A percentile compares a stretch with the other conserved stretches of the same genome.
Conservation (phyloP, 2,888 invertebrate genomes). For the Sturmia bella region DNA sequence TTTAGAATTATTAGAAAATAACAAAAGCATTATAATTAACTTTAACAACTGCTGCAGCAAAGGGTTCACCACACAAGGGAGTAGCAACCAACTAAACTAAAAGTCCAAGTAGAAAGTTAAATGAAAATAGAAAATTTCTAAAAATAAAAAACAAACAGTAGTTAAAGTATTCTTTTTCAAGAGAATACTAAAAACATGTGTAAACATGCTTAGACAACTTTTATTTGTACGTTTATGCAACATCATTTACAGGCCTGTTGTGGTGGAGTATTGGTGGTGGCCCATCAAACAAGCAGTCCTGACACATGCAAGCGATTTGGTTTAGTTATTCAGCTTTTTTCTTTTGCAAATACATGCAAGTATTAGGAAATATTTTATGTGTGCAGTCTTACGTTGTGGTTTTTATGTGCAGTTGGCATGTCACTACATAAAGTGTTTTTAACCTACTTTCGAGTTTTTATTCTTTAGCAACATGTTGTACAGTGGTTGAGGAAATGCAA, state of each 20-base stretch:
- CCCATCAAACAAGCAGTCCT: not conserved
- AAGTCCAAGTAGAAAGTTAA: conserved; percentile 4
- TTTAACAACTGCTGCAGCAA: conserved; percentile 13
- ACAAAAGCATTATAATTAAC: conserved; percentile 39
- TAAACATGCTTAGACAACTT: not conserved
- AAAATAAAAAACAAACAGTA: conserved; percentile 19
- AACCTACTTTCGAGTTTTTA: conserved; percentile 60
- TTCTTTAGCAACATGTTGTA: conserved; percentile 25
- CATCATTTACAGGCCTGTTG: not conserved
- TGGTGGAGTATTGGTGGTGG: not conserved
- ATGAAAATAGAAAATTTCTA: conserved; percentile 6
- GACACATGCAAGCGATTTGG: not conserved
- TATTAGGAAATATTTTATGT: not conserved
- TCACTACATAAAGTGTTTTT: conserved; percentile 62
- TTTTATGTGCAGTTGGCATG: conserved; percentile 59
- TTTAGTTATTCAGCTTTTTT: not conserved
- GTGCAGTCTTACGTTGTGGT: conserved; percentile 15
- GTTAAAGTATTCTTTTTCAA: not conserved
- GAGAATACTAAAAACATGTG: not conserved
- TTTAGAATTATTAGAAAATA: conserved; percentile 21
- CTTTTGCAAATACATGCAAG: not conserved
- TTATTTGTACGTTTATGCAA: not conserved
- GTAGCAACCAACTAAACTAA: not conserved
- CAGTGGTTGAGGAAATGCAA: conserved; percentile 9
- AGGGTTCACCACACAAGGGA: conserved; percentile 3